Conservation (phyloP, 2,113 vertebrate genomes). For the Oreochromis aureus region DNA sequence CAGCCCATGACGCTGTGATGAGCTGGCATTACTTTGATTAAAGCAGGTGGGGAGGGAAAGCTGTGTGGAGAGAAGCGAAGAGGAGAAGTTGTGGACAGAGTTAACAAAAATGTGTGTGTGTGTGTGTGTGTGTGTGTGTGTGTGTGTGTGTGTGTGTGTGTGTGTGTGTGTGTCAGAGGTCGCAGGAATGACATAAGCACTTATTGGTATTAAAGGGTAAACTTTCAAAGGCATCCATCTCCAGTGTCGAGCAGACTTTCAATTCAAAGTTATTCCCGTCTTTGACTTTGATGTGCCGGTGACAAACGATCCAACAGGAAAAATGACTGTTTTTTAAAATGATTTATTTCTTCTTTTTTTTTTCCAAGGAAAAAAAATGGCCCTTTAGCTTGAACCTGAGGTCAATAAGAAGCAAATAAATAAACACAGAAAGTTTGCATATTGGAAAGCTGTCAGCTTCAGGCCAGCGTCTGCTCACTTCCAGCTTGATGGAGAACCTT, state of each 20-base stretch:
- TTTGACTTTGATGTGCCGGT: constrained; percentile 52
- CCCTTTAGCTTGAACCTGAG: constrained; percentile 50
- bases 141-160: neutral
- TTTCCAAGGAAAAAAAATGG: neutral
- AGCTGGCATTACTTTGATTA: constrained; percentile 71
- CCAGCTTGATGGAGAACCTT: constrained; percentile 68
- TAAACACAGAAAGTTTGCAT: constrained; percentile 69
- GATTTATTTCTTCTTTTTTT: neutral
- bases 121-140: neutral
- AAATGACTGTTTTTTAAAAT: constrained; percentile 23
- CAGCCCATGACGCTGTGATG: constrained; percentile 31
- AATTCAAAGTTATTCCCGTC: constrained; percentile 32
- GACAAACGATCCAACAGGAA: constrained; percentile 56
- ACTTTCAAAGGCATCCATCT: constrained; percentile 67
- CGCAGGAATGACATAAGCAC: constrained; percentile 50
- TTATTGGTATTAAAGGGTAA: constrained; percentile 72
- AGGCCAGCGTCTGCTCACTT: constrained; percentile 46
- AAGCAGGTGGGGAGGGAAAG: constrained; percentile 30
- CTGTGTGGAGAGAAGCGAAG: neutral
- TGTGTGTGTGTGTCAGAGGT: neutral
- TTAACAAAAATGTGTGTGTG: neutral
- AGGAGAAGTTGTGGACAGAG: constrained; percentile 22
- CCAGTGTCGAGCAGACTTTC: constrained; percentile 40
- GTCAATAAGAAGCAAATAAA: constrained; percentile 68
- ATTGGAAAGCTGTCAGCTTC: constrained; percentile 69